Conservation (phyloP, 1,140 invertebrate species). For the Battus philenor region DNA sequence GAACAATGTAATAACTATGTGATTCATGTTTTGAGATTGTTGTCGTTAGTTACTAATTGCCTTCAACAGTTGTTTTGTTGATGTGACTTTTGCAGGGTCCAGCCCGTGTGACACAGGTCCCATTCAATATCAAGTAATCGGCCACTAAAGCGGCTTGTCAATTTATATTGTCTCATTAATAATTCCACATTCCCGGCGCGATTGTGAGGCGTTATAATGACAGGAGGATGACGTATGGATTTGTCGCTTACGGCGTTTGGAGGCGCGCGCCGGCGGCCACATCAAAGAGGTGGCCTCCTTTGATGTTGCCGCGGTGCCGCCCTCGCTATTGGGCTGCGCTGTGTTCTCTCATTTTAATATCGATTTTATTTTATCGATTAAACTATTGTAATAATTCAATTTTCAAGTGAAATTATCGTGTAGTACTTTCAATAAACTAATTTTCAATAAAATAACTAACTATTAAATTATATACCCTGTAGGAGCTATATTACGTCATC, state of each 20-base stretch:
- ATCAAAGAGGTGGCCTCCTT: slow-evolving; percentile 74
- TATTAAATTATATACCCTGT: too few relatives aligned
- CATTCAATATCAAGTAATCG: slow-evolving; percentile 43
- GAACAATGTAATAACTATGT: too few relatives aligned
- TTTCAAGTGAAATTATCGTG: too few relatives aligned
- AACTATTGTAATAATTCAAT: too few relatives aligned
- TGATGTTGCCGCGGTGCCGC: slow-evolving; percentile 67
- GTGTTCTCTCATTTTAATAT: slow-evolving; percentile 18
- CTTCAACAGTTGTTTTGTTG: neutral
- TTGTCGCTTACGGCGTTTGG: slow-evolving; percentile 74
- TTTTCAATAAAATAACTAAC: too few relatives aligned
- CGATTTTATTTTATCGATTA: slow-evolving; percentile 32
- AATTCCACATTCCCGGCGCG: slow-evolving; percentile 69
- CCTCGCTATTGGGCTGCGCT: slow-evolving; percentile 33
- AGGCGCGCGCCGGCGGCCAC: slow-evolving; percentile 70
- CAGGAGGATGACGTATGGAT: slow-evolving; percentile 74
- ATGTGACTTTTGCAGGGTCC: neutral
- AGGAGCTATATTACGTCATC: too few relatives aligned
- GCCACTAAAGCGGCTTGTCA: slow-evolving; percentile 68
- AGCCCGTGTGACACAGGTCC: slow-evolving; percentile 32
- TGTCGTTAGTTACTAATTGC: neutral
- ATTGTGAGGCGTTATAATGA: slow-evolving; percentile 74
- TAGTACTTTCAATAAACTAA: too few relatives aligned
- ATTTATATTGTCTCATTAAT: slow-evolving; percentile 74
- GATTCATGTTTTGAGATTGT: too few relatives aligned